Percentiles rank a stretch among this genome's conserved stretches.
These are phyloP conservation scores for Gonioctena quinquepunctata DNA, from an alignment of 1,140 invertebrate species.

Conservation along the genomic window DNA sequence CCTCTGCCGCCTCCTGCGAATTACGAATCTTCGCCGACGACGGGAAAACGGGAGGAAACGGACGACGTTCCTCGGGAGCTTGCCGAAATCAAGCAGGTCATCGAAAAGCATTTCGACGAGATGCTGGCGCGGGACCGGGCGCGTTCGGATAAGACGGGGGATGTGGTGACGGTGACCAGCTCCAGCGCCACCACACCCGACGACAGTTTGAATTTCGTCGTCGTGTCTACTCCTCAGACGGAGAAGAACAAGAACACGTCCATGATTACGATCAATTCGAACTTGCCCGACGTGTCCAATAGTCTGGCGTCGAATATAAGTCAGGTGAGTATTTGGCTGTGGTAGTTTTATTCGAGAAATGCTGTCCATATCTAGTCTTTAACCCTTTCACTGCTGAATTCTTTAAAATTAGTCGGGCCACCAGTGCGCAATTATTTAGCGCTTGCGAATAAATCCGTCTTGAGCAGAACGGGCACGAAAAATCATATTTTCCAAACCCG, in stretches of 20 bases:
- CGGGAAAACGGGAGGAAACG: slow-evolving; percentile 5
- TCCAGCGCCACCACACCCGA: slow-evolving; percentile 33
- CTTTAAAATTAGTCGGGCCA: too few species aligned
- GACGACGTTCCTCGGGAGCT: slow-evolving; percentile 22
- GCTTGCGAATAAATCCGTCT: too few species aligned
- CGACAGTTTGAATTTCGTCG: slow-evolving; percentile 39
- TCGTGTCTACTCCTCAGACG: slow-evolving; percentile 36
- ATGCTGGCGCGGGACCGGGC: slow-evolving; percentile 27
- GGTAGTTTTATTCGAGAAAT: too few species aligned
- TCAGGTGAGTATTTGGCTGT: slow-evolving; percentile 57
- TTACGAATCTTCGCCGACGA: neutral
- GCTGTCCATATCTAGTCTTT: too few species aligned
- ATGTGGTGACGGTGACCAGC: slow-evolving; percentile 38
- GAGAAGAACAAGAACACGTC: slow-evolving; percentile 57
- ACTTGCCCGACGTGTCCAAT: slow-evolving; percentile 65
- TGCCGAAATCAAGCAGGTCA: slow-evolving; percentile 32
- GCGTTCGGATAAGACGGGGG: slow-evolving; percentile 18
- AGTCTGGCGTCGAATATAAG: slow-evolving; percentile 71
- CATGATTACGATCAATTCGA: slow-evolving; percentile 63
- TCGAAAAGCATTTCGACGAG: slow-evolving; percentile 34
- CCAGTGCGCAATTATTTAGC: too few species aligned
- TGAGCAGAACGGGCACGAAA: too few species aligned
- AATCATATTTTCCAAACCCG: too few species aligned
- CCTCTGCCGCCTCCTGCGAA: neutral
- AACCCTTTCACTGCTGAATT: too few species aligned